A percentile compares a stretch with the other conserved stretches of the same genome.
These are phyloP conservation scores for Acanthosepion pharaonis DNA, from an alignment of 2,888 invertebrate species.

Conservation along the genomic window DNA sequence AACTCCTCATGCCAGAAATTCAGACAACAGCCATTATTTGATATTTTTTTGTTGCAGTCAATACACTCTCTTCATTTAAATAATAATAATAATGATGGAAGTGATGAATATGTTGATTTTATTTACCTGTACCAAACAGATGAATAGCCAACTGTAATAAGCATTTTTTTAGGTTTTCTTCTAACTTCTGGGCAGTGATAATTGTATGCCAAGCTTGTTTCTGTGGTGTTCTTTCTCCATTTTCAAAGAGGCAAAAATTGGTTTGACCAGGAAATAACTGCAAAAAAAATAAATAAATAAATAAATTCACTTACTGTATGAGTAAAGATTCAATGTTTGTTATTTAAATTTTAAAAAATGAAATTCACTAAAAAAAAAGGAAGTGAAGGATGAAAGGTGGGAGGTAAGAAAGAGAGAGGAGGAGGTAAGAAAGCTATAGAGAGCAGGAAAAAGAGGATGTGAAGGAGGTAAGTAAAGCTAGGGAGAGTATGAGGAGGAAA, in stretches of 20 bases:
- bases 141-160: conserved; percentile 83
- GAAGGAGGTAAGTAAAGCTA: no score
- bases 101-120: background rate
- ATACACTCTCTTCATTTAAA: no score
- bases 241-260: conserved; percentile 65
- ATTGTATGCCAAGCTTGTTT: conserved; percentile 91
- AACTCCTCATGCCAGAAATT: no score
- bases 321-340: background rate
- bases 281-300: background rate
- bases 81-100: background rate
- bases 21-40: no score
- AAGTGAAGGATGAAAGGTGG: background rate
- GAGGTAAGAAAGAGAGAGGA: no score
- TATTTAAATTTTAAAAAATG: background rate
- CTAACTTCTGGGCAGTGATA: conserved; percentile 90
- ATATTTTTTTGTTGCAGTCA: no score
- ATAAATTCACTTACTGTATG: background rate
- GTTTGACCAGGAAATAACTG: conserved; percentile 60
- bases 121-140: conserved; percentile 84
- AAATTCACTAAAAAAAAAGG: background rate
- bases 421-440: no score
- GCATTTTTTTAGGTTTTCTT: conserved; percentile 86
- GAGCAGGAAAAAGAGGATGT: no score
- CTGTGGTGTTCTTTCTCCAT: conserved; percentile 74
- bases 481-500: no score